Percentiles rank a stretch among this genome's conserved stretches.
Evolutionary conservation across 2,113 vertebrate species (phyloP).

Genomic region (Chlorodrepanis virens): DNA sequence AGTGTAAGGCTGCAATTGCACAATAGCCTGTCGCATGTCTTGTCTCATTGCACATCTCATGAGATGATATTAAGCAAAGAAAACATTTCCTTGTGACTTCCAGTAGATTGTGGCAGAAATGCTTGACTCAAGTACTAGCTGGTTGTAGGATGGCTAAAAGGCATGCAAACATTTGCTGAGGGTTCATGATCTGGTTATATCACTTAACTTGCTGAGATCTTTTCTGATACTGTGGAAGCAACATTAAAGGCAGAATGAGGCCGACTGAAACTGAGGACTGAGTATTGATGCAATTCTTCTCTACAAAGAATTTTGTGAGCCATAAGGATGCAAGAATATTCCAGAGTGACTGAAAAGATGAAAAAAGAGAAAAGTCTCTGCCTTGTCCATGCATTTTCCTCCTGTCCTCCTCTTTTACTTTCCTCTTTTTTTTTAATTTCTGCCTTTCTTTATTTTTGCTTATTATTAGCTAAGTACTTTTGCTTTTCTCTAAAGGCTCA

Average conservation of each 20-base stretch:
- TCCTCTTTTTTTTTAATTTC: not conserved
- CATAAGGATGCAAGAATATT: conserved; percentile 38
- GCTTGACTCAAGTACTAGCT: not conserved
- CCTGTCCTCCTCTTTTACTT: not conserved
- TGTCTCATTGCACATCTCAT: not conserved
- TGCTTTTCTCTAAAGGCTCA: not conserved
- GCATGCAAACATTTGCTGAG: not conserved
- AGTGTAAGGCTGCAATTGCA: not conserved
- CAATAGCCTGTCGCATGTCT: not conserved
- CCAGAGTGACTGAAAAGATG: not conserved
- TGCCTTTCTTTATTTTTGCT: not conserved
- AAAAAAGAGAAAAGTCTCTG: not conserved
- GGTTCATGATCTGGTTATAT: not conserved
- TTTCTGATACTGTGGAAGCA: conserved; percentile 80
- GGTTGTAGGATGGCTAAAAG: not conserved
- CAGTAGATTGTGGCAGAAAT: not conserved
- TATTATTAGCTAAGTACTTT: not conserved
- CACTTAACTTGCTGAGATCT: conserved; percentile 56
- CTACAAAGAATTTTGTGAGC: conserved; percentile 65
- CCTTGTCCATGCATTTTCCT: not conserved
- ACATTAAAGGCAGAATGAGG: conserved; percentile 74
- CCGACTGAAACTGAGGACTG: conserved; percentile 38
- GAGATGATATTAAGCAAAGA: not conserved
- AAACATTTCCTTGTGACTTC: conserved; percentile 1
- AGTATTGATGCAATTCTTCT: conserved; percentile 22